Base-by-base conservation (phyloP, 2,888 invertebrate species). In the Hetaerina titia region DNA sequence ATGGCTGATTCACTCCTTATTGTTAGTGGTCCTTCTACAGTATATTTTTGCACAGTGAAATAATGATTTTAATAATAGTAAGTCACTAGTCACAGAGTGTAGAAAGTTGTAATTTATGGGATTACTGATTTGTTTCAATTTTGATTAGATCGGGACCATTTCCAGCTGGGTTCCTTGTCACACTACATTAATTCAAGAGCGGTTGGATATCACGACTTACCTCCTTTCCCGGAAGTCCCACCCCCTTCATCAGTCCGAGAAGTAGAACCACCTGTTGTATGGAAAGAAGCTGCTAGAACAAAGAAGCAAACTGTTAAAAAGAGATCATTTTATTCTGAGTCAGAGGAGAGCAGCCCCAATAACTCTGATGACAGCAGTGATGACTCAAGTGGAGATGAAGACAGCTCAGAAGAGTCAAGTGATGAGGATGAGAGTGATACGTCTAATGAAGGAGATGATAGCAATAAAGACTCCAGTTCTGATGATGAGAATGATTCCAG, bases 161-260 rank as follows among this genome's bases (percentile, higher is more conserved):
- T 98, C 97, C 99, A 99, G 96, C 97, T 99, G 96, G 99, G 99
- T 4, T 99, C 99, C 0, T 97, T 99, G 95, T 99, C 99, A 0
- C 99, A 99, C 97, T 99, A 99, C 96, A 97, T 99, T 95, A 99
- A 99, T 96, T 97, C 98, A 96, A 97, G 98, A 95, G 99, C 99
- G 1, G 97, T 97, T 74, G 99, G 99, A 8, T 99, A 99, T 97
- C 98, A 98, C 95, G 98, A 99, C 95, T 97, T 99, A 96, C 99
- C 99, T 0, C 96, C 97, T 2, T 98, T 99, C 96, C 99, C 99
- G 0, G 97, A 97, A 94, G 97, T 97, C 11, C 97, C 98, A 0
- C 98, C 98, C 0, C 98, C 98, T 96, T 97, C 98, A 0, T 97
- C 97, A 1, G 98, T 98, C 0, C 97, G 99, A n/a, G 98, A 98